Evolutionary conservation across 1,140 invertebrate genomes (phyloP).

Genomic region (Pseudomyrmex cubaensis): DNA sequence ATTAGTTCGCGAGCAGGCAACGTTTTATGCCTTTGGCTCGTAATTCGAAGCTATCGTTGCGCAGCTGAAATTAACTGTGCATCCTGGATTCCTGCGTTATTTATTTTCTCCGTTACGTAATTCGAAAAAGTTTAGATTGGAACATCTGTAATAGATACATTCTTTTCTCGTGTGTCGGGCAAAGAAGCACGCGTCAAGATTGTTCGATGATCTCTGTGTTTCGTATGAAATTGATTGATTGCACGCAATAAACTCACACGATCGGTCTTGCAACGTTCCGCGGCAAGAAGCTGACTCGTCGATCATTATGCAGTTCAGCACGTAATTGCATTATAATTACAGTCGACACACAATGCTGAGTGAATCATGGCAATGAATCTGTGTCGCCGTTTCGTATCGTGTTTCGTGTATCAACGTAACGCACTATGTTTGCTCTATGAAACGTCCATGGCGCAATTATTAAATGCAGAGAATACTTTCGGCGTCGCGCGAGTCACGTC

Average conservation of each 20-base stretch:
- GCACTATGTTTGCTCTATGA: background rate
- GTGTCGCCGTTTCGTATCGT: background rate
- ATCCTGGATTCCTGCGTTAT: background rate
- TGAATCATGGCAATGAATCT: constrained; percentile 36
- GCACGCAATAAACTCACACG: background rate
- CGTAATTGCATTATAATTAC: constrained; percentile 37
- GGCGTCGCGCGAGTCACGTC: background rate
- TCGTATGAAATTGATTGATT: background rate
- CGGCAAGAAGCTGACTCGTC: constrained; percentile 22
- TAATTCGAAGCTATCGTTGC: background rate
- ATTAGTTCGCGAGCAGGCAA: constrained; percentile 14
- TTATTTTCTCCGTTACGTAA: background rate
- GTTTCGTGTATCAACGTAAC: background rate
- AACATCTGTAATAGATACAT: background rate
- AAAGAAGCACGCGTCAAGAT: background rate
- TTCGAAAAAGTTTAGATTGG: background rate
- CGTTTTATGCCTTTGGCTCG: background rate
- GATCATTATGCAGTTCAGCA: constrained; percentile 14
- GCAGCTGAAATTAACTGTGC: background rate
- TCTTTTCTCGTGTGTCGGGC: background rate
- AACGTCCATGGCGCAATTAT: background rate
- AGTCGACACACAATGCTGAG: constrained; percentile 22
- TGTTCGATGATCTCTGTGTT: background rate
- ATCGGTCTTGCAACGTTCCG: background rate
- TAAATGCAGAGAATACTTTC: background rate